Evolutionary conservation across 2,888 invertebrate species (phyloP), one percentile per base, ranked within the genome.

Genomic region (Petrolisthes cinctipes): DNA sequence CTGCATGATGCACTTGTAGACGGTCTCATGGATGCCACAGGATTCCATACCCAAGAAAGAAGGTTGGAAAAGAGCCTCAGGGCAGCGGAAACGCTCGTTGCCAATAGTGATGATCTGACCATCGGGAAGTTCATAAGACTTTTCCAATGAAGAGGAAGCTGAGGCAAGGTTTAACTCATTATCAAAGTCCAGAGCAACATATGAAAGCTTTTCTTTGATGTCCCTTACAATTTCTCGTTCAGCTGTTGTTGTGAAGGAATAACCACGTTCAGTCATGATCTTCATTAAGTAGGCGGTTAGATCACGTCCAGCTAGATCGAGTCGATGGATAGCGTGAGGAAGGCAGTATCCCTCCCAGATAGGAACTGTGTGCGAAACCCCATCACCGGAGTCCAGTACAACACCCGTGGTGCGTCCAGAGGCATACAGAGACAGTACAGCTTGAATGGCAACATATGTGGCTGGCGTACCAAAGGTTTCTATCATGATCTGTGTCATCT

Each of bases 221-320:
- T 91, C 91, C 6, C 90, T 76, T 68, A 90, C 90, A 61, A 90
- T 90, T 85, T 90, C 90, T 73, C 88, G 88, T 57, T 90, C 91
- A 76, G 91, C 91, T 14, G 91, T 91, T 76, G 91, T 91, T 83
- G 90, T 91, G 86, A 91, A 87, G 83, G 89, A 89, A 80, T 89
- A 89, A 61, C 90, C 90, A 79, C 89, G 88, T 81, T 91, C 97
- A 93, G 97, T 97, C 93, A 98, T 95, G 95, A 98, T 97, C 95
- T 97, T 98, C 97, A 97, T 97, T 94, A 98, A 95, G 95, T 98
- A 98, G 94, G 97, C 97, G 94, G 98, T 98, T 94, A 98, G 95
- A 94, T 98, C 98, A 93, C 98, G 97, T 93, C 97, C 98, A 93
- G 97, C 97, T 95, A 98, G 96, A 94, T 98, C 97, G 94, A 98